These are phyloP conservation scores for Octodonta nipae DNA, from an alignment of 2,888 invertebrate genomes.

Conservation along the genomic window DNA sequence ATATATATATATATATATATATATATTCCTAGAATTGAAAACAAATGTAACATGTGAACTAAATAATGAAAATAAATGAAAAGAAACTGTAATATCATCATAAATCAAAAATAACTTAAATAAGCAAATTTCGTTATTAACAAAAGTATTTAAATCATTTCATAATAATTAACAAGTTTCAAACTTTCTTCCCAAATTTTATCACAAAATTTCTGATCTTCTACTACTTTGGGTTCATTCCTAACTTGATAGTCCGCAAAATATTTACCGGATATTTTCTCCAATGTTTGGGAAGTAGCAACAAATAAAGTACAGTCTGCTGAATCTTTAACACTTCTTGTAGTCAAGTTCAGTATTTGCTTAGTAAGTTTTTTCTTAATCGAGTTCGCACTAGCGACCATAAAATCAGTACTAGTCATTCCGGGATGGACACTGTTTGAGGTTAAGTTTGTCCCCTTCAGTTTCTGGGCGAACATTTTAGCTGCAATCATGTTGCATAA, in stretches of 20 bases:
- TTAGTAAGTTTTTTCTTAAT: constrained; percentile 6
- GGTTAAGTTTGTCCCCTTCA: constrained; percentile 11
- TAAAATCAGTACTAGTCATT: constrained; percentile 18
- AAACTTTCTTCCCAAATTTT: constrained; percentile 16
- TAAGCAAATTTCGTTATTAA: too few relatives aligned
- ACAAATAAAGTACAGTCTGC: constrained; percentile 14
- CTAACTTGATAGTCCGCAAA: constrained; percentile 16
- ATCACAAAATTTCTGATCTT: constrained; percentile 13
- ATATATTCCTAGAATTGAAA: too few relatives aligned
- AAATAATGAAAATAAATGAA: too few relatives aligned
- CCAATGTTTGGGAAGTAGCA: constrained; percentile 14
- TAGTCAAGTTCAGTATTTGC: constrained; percentile 8
- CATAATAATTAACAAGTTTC: too few relatives aligned
- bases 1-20: too few relatives aligned
- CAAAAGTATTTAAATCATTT: too few relatives aligned
- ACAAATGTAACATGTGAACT: too few relatives aligned
- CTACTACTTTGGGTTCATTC: constrained; percentile 12
- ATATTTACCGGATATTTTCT: constrained; percentile 15
- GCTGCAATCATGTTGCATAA: constrained; percentile 20
- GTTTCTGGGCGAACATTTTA: constrained; percentile 14
- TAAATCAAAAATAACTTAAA: too few relatives aligned
- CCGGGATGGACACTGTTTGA: constrained; percentile 18
- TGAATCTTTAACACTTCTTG: constrained; percentile 13
- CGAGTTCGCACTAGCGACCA: constrained; percentile 6
- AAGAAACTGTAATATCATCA: too few relatives aligned